A percentile compares a stretch with the other conserved stretches of the same genome.
Conservation (phyloP, 2,797 vertebrate species). For the Rhincodon typus region DNA sequence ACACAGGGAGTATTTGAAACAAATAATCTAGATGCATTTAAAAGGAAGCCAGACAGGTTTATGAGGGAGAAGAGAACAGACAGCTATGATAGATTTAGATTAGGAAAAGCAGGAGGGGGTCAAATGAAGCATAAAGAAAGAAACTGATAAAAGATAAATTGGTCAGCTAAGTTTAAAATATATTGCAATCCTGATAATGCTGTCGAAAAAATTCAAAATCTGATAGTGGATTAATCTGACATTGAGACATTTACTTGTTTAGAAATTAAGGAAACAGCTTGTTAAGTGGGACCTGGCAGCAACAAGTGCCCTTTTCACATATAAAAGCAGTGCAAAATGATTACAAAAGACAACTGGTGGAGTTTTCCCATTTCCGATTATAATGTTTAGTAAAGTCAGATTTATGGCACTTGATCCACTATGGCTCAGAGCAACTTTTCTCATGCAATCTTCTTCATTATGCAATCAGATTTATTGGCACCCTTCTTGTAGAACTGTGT, state of each 20-base stretch:
- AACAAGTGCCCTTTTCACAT: not conserved
- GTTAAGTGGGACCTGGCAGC: not conserved
- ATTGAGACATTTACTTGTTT: not conserved
- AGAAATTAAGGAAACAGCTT: not conserved
- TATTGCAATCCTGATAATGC: not conserved
- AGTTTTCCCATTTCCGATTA: no score
- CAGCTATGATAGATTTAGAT: not conserved
- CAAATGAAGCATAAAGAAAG: not conserved
- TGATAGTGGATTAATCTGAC: not conserved
- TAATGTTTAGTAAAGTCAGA: no score
- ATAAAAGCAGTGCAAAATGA: not conserved
- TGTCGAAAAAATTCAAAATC: not conserved
- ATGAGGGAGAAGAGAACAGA: not conserved
- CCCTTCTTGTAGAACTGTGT: not conserved
- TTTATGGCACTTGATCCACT: no score
- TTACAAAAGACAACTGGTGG: not conserved
- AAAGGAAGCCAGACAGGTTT: not conserved
- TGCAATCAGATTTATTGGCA: no score
- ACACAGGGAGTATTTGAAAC: not conserved
- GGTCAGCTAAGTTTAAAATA: not conserved
- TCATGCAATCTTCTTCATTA: no score
- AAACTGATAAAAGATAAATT: not conserved
- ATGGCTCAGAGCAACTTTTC: no score
- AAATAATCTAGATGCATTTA: not conserved
- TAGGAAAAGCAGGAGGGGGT: not conserved